These are phyloP conservation scores for Trachelus tabidus DNA, from an alignment of 2,888 invertebrate genomes.

Conservation along the genomic window DNA sequence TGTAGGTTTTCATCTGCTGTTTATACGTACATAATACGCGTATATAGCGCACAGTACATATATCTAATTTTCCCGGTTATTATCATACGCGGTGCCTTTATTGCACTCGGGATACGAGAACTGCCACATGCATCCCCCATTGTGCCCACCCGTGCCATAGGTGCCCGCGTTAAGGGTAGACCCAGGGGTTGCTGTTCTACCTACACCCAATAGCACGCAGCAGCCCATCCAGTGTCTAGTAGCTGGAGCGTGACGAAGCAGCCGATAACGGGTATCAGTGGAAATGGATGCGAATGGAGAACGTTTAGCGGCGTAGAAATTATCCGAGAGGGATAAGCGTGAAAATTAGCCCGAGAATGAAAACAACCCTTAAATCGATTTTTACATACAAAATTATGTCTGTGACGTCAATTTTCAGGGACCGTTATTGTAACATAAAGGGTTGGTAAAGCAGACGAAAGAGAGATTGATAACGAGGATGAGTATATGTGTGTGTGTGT, in stretches of 20 bases:
- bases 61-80: conserved; percentile 31
- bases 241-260: neutral
- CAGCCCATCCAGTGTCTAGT: neutral
- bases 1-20: neutral
- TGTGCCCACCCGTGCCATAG: conserved; percentile 40
- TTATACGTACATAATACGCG: neutral
- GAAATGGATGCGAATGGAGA: neutral
- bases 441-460: neutral
- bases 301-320: neutral
- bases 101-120: conserved; percentile 39
- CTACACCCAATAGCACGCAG: conserved; percentile 12
- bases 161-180: conserved; percentile 19
- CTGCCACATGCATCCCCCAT: conserved; percentile 42
- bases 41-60: neutral
- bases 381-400: too few relatives aligned
- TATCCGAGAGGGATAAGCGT: neutral
- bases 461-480: neutral
- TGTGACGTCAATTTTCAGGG: neutral
- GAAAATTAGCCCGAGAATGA: too few relatives aligned
- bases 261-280: neutral
- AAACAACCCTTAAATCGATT: too few relatives aligned
- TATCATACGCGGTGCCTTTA: conserved; percentile 42
- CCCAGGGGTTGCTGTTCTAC: conserved; percentile 10
- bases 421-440: neutral
- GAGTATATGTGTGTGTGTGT: neutral